Evolutionary conservation across 2,113 vertebrate species (phyloP), one percentile per base, ranked within the genome.

Genomic region (Aegotheles bennettii): DNA sequence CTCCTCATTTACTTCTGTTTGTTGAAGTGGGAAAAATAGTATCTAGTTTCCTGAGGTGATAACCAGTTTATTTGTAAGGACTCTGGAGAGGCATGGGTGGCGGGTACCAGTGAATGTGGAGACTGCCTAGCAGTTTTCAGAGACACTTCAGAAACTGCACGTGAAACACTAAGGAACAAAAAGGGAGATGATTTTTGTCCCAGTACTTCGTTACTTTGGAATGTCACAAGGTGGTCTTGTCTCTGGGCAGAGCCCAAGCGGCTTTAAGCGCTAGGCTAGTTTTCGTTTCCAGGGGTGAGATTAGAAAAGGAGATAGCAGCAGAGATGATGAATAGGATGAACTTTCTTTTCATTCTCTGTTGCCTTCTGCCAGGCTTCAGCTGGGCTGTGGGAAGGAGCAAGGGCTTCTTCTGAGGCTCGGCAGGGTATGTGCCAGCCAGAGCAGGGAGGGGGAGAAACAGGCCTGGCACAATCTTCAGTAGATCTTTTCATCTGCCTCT

Each of bases 281-380:
- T 71, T 50, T n/a, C 19, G 42, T 84, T 81, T 70, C 60, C 43
- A 29, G 26, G 11, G 40, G 43, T 73, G 54, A 71, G 36, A 65
- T 73, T 35, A 56, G 59, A 35, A 50, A 73, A 60, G 40, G 26
- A 13, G 5, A 65, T 48, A n/a, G 6, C 0, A 2, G 59, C 23
- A 54, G 56, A 47, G 20, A 35, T 0, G 0, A 13, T 13, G 36
- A 54, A 24, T 36, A 80, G 73, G 54, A 40, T 81, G 50, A 50
- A 15, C 53, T 94, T 86, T 68, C 13, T 64, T 17, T 78, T 81
- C 0, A 0, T 76, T 67, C 26, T 74, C 16, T 8, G 0, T 28
- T 94, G 68, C 42, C 5, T 82, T 50, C 35, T 40, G 43, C 33
- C 3, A 23, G n/a, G 24, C 47, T 84, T 90, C 60, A 88, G 40